Conservation (phyloP, 2,113 vertebrate genomes). For the Pangasianodon gigas region DNA sequence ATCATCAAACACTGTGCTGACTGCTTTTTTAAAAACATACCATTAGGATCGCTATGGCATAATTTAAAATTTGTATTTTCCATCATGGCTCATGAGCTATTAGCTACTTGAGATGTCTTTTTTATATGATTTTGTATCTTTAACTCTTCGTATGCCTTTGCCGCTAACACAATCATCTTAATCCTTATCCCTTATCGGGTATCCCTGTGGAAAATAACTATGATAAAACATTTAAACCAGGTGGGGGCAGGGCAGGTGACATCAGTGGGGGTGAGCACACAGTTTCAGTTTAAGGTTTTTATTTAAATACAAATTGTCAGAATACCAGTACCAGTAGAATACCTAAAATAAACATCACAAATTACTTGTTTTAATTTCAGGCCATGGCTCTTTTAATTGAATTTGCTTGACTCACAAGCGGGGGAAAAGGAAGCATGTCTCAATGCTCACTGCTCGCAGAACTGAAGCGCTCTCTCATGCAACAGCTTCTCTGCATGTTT, state of each 20-base stretch:
- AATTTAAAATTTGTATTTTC: neutral
- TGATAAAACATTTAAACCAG: neutral
- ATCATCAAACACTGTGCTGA: constrained; percentile 7
- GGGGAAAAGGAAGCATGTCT: neutral
- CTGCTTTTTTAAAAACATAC: constrained; percentile 1
- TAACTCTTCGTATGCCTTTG: neutral
- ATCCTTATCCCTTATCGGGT: neutral
- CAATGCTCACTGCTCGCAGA: neutral
- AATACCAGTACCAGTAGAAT: neutral
- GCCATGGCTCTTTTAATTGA: neutral
- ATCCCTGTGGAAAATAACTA: neutral
- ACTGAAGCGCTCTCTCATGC: neutral
- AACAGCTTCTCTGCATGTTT: neutral
- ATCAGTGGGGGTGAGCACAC: neutral
- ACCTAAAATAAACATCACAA: neutral
- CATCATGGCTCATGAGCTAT: neutral
- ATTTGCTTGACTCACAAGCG: neutral
- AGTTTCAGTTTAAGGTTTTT: neutral
- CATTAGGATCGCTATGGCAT: constrained; percentile 2
- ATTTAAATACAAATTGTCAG: neutral
- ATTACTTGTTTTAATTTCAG: neutral
- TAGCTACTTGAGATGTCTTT: neutral
- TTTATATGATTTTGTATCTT: neutral
- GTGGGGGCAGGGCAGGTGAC: neutral
- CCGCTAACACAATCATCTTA: neutral